Evolutionary conservation across 2,888 invertebrate genomes (phyloP).

Genomic region (Teleogryllus oceanicus): DNA sequence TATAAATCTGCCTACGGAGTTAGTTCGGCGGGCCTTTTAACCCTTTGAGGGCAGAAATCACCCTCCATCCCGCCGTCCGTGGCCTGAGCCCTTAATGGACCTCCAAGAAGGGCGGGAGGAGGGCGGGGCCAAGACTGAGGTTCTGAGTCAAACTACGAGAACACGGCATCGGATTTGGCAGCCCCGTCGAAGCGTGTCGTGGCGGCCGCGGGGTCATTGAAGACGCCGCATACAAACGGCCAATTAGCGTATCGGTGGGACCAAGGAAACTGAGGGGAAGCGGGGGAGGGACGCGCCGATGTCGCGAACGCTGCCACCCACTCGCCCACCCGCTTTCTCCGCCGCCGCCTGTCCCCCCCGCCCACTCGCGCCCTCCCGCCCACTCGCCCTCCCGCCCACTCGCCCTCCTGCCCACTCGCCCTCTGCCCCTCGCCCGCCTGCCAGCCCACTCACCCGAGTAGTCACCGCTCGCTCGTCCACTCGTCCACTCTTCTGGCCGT

Average conservation of each 20-base stretch:
- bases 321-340: too few species aligned
- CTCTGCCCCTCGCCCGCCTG: too few species aligned
- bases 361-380: too few species aligned
- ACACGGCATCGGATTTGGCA: not conserved
- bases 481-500: too few species aligned
- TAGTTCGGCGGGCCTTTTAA: not conserved
- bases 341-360: too few species aligned
- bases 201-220: not conserved
- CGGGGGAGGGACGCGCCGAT: not conserved
- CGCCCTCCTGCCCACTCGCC: too few species aligned
- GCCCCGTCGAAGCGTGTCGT: not conserved
- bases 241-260: not conserved
- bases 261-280: not conserved
- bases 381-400: too few species aligned
- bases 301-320: too few species aligned
- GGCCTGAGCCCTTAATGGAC: conserved; percentile 8
- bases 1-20: not conserved
- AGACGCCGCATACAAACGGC: conserved; percentile 6
- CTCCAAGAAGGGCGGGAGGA: not conserved
- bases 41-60: not conserved
- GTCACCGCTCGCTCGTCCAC: too few species aligned
- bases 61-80: not conserved
- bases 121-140: not conserved
- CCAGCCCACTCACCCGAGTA: too few species aligned
- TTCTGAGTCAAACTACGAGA: not conserved